Evolutionary conservation across 2,113 vertebrate genomes (phyloP).

Genomic region (Cyanoramphus novaezelandiae): DNA sequence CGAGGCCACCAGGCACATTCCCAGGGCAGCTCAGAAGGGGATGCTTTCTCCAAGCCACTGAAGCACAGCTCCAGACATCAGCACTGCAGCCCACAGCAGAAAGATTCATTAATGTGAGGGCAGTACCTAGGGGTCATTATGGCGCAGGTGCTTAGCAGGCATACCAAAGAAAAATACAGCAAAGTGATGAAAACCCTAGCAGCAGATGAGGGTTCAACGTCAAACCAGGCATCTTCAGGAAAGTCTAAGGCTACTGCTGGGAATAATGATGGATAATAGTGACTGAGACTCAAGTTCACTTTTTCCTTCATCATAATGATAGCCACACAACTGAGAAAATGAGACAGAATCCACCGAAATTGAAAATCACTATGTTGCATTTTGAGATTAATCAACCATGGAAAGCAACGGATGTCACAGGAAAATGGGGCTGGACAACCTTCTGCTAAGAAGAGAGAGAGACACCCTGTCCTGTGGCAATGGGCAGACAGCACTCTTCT

Average conservation of each 20-base stretch:
- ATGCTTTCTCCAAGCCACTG: neutral
- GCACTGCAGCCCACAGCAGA: neutral
- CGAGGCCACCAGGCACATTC: neutral
- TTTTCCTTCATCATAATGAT: too few species aligned
- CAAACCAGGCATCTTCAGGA: neutral
- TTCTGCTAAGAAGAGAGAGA: neutral
- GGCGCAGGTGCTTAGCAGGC: neutral
- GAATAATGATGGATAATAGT: neutral
- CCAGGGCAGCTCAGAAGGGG: neutral
- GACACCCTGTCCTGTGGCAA: neutral
- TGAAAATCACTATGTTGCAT: neutral
- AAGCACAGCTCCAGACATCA: neutral
- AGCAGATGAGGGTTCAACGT: neutral
- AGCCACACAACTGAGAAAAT: neutral
- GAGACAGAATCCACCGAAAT: neutral
- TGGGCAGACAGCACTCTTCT: neutral
- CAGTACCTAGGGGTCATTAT: neutral
- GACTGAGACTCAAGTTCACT: too few species aligned
- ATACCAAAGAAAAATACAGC: neutral
- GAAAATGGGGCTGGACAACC: neutral
- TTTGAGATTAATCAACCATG: neutral
- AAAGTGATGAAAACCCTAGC: neutral
- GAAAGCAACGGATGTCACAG: neutral
- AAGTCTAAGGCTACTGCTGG: neutral
- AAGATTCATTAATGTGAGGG: neutral